Evolutionary conservation across 2,797 vertebrate genomes (phyloP).

Genomic region (Myiothlypis coronata): DNA sequence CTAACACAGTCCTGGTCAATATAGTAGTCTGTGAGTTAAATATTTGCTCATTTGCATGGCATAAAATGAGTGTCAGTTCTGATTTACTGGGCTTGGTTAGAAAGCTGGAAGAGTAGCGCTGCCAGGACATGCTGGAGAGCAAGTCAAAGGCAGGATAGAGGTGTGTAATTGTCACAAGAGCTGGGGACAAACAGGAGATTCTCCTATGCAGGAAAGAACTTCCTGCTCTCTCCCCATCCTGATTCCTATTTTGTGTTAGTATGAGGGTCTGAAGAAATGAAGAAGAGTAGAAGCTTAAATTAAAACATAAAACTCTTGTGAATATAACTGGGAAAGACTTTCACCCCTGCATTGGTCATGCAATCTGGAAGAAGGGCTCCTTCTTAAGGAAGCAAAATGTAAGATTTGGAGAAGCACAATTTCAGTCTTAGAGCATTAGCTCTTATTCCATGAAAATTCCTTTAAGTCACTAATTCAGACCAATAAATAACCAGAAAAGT

Average conservation of each 20-base stretch:
- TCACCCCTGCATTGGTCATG: not conserved
- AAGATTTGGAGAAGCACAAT: not conserved
- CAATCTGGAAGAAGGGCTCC: not conserved
- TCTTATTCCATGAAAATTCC: not conserved
- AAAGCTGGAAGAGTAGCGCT: not conserved
- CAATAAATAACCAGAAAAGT: not conserved
- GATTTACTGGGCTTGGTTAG: not conserved
- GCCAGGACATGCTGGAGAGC: not conserved
- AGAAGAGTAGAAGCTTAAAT: not conserved
- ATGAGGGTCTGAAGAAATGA: not conserved
- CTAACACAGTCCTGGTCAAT: not conserved
- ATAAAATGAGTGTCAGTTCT: not conserved
- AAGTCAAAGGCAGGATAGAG: not conserved
- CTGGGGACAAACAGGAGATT: not conserved
- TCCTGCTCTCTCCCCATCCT: not conserved
- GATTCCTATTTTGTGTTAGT: not conserved
- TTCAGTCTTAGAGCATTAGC: not conserved
- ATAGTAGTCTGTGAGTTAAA: not conserved
- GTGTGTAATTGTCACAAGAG: not conserved
- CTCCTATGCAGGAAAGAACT: not conserved
- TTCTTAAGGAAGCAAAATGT: not conserved
- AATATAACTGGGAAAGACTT: not conserved
- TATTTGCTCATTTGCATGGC: conserved; percentile 3
- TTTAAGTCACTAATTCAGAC: not conserved
- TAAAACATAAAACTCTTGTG: not conserved